Evolutionary conservation across 2,888 invertebrate species (phyloP).

Genomic region (Selenia dentaria): DNA sequence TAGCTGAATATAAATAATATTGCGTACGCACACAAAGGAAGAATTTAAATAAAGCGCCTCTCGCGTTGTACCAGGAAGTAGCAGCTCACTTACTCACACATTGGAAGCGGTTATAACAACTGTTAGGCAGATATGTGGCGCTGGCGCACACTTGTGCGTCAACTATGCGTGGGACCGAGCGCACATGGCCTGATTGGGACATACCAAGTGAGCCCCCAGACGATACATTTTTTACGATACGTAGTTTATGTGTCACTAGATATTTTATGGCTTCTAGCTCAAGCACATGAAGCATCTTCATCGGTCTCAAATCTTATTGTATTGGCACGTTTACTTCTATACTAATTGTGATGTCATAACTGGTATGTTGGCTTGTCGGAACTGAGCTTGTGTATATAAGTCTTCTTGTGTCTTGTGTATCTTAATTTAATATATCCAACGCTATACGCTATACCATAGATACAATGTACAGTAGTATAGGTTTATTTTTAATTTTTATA

Average conservation of each 20-base stretch:
- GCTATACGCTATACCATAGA: no score
- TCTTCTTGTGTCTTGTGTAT: no score
- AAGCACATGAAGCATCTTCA: constrained; percentile 13
- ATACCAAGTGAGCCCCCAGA: constrained; percentile 79
- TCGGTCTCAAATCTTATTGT: constrained; percentile 1
- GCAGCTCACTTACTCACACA: constrained; percentile 74
- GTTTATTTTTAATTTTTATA: no score
- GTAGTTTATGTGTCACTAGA: constrained; percentile 59
- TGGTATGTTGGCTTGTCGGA: background rate
- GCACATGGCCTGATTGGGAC: constrained; percentile 83
- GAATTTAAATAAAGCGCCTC: constrained; percentile 81
- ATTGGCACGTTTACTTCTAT: background rate
- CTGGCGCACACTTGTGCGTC: constrained; percentile 78
- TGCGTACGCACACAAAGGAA: constrained; percentile 75
- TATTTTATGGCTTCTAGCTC: constrained; percentile 41
- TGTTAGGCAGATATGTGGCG: constrained; percentile 66
- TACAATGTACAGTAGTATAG: no score
- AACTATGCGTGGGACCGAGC: constrained; percentile 81
- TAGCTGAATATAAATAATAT: constrained; percentile 78
- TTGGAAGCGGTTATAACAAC: constrained; percentile 51
- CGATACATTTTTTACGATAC: constrained; percentile 77
- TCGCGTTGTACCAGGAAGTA: constrained; percentile 82
- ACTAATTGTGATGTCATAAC: no score
- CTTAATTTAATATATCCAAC: no score
- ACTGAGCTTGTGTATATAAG: background rate